Evolutionary conservation across 2,113 vertebrate genomes (phyloP).

Genomic region (Phycodurus eques): DNA sequence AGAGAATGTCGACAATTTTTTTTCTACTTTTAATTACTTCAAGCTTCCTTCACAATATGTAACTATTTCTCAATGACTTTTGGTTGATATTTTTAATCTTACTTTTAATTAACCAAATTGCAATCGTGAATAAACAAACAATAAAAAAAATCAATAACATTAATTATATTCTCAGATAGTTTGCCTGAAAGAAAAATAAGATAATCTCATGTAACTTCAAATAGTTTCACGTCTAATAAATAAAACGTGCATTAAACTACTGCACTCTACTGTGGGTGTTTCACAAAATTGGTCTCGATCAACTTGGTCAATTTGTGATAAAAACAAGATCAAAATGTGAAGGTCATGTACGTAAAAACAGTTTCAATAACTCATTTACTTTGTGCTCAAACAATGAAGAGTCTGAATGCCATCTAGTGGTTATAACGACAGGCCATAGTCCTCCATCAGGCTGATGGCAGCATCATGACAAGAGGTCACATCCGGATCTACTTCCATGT

Average conservation of each 20-base stretch:
- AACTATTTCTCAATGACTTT: background rate
- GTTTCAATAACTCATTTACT: background rate
- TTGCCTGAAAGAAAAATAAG: background rate
- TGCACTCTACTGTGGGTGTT: background rate
- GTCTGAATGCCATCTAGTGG: slow-evolving; percentile 69
- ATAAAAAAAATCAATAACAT: background rate
- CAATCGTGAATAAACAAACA: background rate
- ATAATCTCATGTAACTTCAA: background rate
- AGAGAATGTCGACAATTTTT: background rate
- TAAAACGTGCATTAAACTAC: background rate
- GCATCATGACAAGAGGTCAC: slow-evolving; percentile 38
- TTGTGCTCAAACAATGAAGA: slow-evolving; percentile 30
- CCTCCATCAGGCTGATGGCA: background rate
- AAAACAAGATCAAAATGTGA: slow-evolving; percentile 23
- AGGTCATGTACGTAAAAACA: slow-evolving; percentile 6
- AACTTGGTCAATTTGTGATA: background rate
- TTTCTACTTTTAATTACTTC: background rate
- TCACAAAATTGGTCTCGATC: background rate
- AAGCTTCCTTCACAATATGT: background rate
- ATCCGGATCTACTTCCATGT: slow-evolving; percentile 13
- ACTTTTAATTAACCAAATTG: background rate
- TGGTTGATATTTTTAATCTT: background rate
- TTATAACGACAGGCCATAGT: slow-evolving; percentile 8
- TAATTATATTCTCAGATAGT: background rate
- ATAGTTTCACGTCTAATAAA: background rate